Conservation (phyloP, 2,888 invertebrate species). For the Thumatha senex region DNA sequence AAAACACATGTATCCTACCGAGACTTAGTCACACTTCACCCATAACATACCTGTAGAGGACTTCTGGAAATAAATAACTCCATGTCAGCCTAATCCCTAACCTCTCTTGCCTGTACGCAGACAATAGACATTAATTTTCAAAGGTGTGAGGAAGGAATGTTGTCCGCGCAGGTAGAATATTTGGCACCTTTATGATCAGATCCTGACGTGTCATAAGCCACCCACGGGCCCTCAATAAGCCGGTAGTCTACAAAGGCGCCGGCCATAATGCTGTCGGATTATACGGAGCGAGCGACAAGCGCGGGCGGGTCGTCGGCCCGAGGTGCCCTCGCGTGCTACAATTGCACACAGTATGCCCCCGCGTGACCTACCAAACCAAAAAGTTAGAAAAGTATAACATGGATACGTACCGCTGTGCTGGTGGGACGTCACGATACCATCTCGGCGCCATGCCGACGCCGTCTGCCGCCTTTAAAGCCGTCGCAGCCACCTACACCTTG, state of each 20-base stretch:
- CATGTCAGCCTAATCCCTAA: constrained; percentile 54
- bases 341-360: constrained; percentile 78
- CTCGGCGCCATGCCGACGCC: constrained; percentile 58
- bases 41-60: not conserved
- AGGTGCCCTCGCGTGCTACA: constrained; percentile 77
- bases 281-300: constrained; percentile 58
- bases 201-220: constrained; percentile 81
- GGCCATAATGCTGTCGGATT: constrained; percentile 79
- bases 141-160: constrained; percentile 76
- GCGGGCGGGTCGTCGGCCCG: constrained; percentile 75
- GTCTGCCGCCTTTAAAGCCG: constrained; percentile 36
- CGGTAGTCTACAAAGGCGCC: constrained; percentile 80
- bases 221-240: constrained; percentile 79
- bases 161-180: constrained; percentile 78
- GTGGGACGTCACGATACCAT: constrained; percentile 60
- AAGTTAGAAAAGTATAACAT: constrained; percentile 79
- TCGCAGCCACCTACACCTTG: constrained; percentile 48
- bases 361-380: constrained; percentile 71
- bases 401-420: constrained; percentile 21
- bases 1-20: constrained; percentile 23
- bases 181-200: constrained; percentile 81
- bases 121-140: constrained; percentile 80
- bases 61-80: constrained; percentile 37
- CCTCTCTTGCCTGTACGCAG: constrained; percentile 42
- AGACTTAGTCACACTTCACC: constrained; percentile 15